A percentile compares a stretch with the other conserved stretches of the same genome.
phyloP scores from a whole-genome alignment of 1,140 invertebrate genomes.

The Drosophila rufa region DNA sequence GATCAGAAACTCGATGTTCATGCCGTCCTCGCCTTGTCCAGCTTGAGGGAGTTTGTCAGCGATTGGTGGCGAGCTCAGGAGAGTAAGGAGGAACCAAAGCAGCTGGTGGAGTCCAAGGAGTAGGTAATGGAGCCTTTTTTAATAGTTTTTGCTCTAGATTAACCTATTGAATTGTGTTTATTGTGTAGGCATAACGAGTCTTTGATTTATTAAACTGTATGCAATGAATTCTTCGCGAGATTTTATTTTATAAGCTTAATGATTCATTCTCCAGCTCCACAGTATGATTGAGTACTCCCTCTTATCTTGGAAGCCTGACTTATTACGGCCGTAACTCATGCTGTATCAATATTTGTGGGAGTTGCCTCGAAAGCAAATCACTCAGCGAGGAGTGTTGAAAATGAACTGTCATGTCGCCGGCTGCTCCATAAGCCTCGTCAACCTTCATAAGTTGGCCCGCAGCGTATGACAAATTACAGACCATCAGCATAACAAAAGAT shows the following conservation, averaged over 20 bases:
- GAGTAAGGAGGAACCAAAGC: neutral
- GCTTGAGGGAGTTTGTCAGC: conserved; percentile 63
- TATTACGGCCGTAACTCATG: conserved; percentile 36
- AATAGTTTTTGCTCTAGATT: conserved; percentile 18
- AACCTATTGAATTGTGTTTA: conserved; percentile 38
- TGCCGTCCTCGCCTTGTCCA: conserved; percentile 63
- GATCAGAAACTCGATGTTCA: conserved; percentile 57
- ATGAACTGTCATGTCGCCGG: conserved; percentile 88
- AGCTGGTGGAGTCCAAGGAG: neutral
- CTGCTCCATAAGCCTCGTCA: conserved; percentile 50
- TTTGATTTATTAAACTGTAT: conserved; percentile 35
- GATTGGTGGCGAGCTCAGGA: conserved; percentile 63
- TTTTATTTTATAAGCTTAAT: neutral
- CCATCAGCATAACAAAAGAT: conserved; percentile 71
- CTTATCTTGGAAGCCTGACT: conserved; percentile 2
- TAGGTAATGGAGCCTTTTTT: conserved; percentile 6
- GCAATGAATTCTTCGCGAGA: conserved; percentile 5
- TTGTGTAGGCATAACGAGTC: conserved; percentile 11
- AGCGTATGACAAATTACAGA: conserved; percentile 66
- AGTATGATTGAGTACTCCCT: conserved; percentile 14
- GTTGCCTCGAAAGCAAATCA: conserved; percentile 25
- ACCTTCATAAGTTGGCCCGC: conserved; percentile 42
- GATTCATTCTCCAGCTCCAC: neutral
- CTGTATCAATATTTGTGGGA: conserved; percentile 44
- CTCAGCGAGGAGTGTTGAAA: conserved; percentile 52